Conservation (phyloP, 2,888 invertebrate species). For the Taphrorychus bicolor region DNA sequence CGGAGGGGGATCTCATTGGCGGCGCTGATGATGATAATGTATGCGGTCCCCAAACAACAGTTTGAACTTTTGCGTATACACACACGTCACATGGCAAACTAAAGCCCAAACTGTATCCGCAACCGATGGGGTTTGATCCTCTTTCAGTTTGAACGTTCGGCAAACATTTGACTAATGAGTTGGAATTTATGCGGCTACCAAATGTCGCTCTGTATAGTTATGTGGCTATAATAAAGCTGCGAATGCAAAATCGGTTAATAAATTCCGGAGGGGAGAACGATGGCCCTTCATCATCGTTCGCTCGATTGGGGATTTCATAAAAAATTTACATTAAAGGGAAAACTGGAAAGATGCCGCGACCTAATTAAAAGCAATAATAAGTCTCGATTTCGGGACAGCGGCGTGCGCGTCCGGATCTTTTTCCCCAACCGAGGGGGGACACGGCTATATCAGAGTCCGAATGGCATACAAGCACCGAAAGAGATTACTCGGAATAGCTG, state of each 20-base stretch:
- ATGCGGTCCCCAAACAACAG: not conserved
- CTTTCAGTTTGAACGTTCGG: not conserved
- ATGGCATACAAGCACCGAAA: slow-evolving; percentile 13
- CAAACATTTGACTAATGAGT: slow-evolving; percentile 10
- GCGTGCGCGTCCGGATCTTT: too few species aligned
- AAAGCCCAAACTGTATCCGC: not conserved
- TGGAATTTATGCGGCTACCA: slow-evolving; percentile 11
- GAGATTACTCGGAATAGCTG: slow-evolving; percentile 34
- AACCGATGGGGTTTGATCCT: not conserved
- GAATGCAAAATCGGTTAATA: slow-evolving; percentile 4
- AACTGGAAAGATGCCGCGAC: not conserved
- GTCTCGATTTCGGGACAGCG: too few species aligned
- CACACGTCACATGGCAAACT: not conserved
- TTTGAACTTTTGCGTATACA: not conserved
- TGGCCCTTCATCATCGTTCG: not conserved
- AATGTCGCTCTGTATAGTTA: slow-evolving; percentile 2
- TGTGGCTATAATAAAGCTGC: not conserved
- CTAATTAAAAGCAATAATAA: not conserved
- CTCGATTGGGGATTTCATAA: not conserved
- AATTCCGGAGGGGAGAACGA: not conserved
- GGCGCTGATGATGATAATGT: not conserved
- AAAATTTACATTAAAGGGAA: not conserved
- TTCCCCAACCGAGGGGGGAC: not conserved
- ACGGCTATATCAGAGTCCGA: not conserved
- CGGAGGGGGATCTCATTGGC: not conserved